Conservation (phyloP, 1,140 invertebrate genomes). For the Drosophila micromelanica region DNA sequence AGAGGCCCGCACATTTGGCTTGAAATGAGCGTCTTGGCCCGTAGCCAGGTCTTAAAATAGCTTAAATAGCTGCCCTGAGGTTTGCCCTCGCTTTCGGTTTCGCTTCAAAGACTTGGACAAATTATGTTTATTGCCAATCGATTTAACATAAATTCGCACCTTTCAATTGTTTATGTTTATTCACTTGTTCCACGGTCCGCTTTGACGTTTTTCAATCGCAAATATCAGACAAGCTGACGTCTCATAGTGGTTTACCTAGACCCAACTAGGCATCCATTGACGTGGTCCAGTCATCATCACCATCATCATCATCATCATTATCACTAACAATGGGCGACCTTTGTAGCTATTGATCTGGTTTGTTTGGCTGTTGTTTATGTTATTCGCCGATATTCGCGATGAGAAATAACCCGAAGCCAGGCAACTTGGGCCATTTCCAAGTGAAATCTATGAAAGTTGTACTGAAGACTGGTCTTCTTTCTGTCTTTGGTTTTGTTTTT, state of each 20-base stretch:
- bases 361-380: slow-evolving; percentile 22
- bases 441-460: slow-evolving; percentile 81
- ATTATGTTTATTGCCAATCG: slow-evolving; percentile 67
- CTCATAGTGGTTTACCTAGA: slow-evolving; percentile 76
- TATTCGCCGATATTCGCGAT: slow-evolving; percentile 37
- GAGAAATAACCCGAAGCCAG: slow-evolving; percentile 35
- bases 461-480: slow-evolving; percentile 1
- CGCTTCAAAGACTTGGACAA: slow-evolving; percentile 27
- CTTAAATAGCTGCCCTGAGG: slow-evolving; percentile 1
- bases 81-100: slow-evolving; percentile 35
- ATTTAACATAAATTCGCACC: slow-evolving; percentile 80
- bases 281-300: slow-evolving; percentile 52
- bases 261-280: slow-evolving; percentile 74
- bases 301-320: slow-evolving; percentile 4
- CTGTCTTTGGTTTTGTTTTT: not conserved
- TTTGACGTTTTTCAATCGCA: slow-evolving; percentile 27
- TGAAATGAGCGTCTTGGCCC: slow-evolving; percentile 23
- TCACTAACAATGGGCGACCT: slow-evolving; percentile 46
- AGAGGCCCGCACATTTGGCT: slow-evolving; percentile 23
- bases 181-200: slow-evolving; percentile 13
- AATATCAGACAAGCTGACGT: slow-evolving; percentile 37
- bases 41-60: slow-evolving; percentile 19
- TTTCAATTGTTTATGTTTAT: slow-evolving; percentile 74
- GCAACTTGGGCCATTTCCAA: slow-evolving; percentile 74
- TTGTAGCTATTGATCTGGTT: slow-evolving; percentile 73